Evolutionary conservation across 2,888 invertebrate species (phyloP).

Genomic region (Ophion ventricosus): DNA sequence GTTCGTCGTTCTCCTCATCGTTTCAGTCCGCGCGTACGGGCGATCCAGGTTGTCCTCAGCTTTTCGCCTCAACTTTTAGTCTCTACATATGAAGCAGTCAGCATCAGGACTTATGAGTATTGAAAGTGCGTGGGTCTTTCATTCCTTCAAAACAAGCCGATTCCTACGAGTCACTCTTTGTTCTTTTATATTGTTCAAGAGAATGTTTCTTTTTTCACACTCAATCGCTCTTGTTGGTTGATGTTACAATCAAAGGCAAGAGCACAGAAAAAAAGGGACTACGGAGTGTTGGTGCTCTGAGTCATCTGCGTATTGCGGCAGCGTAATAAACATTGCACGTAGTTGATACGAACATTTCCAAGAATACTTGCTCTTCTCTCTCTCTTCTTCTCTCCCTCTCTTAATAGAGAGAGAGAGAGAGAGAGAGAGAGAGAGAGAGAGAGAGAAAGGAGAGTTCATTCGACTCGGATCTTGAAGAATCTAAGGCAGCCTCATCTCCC

Average conservation of each 20-base stretch:
- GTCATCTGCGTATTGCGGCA: slow-evolving; percentile 34
- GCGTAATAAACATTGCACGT: slow-evolving; percentile 4
- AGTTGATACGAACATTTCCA: slow-evolving; percentile 45
- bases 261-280: neutral
- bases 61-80: slow-evolving; percentile 42
- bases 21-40: slow-evolving; percentile 57
- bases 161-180: slow-evolving; percentile 36
- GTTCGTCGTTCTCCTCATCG: slow-evolving; percentile 67
- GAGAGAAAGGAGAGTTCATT: slow-evolving; percentile 49
- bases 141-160: slow-evolving; percentile 41
- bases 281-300: slow-evolving; percentile 22
- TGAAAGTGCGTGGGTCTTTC: slow-evolving; percentile 16
- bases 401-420: too few species aligned
- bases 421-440: too few species aligned
- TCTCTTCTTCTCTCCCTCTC: too few species aligned
- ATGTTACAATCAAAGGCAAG: neutral
- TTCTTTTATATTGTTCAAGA: slow-evolving; percentile 16
- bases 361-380: slow-evolving; percentile 34
- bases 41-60: slow-evolving; percentile 58
- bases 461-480: slow-evolving; percentile 58
- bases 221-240: slow-evolving; percentile 30
- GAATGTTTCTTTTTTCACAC: slow-evolving; percentile 1
- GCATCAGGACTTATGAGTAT: slow-evolving; percentile 6
- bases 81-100: neutral
- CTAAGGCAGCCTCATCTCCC: slow-evolving; percentile 52